Evolutionary conservation across 1,140 invertebrate species (phyloP).

Genomic region (Formica exsecta): DNA sequence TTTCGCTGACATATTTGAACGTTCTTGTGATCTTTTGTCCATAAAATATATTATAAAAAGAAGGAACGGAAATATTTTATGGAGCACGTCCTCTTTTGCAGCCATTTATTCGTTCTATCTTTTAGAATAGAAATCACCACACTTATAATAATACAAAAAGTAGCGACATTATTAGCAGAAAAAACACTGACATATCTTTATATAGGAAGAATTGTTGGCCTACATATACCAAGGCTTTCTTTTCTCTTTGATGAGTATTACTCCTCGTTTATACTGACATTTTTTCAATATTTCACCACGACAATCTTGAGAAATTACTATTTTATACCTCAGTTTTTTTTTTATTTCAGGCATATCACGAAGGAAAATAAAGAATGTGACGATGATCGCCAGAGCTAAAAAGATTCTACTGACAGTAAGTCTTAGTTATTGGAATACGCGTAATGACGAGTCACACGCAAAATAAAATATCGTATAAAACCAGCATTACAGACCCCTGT

Average conservation of each 20-base stretch:
- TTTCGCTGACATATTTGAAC: background rate
- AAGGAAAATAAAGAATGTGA: background rate
- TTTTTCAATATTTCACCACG: background rate
- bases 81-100: background rate
- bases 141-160: background rate
- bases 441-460: constrained; percentile 32
- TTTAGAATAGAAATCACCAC: background rate
- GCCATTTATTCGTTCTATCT: background rate
- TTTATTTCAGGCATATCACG: no score
- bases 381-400: background rate
- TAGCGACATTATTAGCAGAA: background rate
- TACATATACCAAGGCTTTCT: constrained; percentile 3
- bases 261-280: background rate
- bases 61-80: constrained; percentile 3
- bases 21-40: background rate
- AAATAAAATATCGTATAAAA: constrained; percentile 30
- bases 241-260: background rate
- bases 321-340: background rate
- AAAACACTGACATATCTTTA: background rate
- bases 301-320: constrained; percentile 18
- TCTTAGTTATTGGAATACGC: background rate
- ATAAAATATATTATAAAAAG: constrained; percentile 20
- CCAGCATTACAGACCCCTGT: background rate
- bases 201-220: background rate
- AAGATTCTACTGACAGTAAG: background rate